These are phyloP conservation scores for Valencia hispanica DNA, from an alignment of 2,797 vertebrate species.

Conservation along the genomic window DNA sequence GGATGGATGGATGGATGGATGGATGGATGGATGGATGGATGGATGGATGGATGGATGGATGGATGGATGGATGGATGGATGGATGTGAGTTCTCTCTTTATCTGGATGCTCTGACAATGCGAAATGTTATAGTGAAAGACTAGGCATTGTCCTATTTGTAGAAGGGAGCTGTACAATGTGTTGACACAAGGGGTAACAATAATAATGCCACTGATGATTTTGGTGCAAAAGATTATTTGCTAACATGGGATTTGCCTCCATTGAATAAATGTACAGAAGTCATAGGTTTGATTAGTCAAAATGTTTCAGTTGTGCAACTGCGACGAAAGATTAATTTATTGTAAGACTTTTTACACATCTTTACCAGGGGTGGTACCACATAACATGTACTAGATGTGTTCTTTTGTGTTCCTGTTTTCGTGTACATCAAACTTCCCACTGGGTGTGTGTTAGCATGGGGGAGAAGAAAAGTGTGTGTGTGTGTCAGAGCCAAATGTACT, in stretches of 20 bases:
- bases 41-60: background rate
- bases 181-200: background rate
- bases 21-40: too few relatives aligned
- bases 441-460: conserved; percentile 26
- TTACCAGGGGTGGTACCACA: background rate
- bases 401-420: conserved; percentile 39
- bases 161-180: background rate
- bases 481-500: conserved; percentile 52
- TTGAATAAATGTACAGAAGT: background rate
- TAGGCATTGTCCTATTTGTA: background rate
- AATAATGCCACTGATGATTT: background rate
- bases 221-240: background rate
- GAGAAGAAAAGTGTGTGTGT: conserved; percentile 5
- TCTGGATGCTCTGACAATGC: background rate
- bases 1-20: too few relatives aligned
- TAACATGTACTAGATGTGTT: conserved; percentile 28
- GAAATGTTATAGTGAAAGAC: background rate
- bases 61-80: background rate
- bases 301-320: background rate
- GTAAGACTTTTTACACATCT: background rate
- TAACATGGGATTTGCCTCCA: background rate
- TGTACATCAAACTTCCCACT: conserved; percentile 49
- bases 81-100: background rate
- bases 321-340: background rate
- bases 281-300: background rate